phyloP scores from a whole-genome alignment of 2,113 vertebrate genomes.

The Gobius niger region DNA sequence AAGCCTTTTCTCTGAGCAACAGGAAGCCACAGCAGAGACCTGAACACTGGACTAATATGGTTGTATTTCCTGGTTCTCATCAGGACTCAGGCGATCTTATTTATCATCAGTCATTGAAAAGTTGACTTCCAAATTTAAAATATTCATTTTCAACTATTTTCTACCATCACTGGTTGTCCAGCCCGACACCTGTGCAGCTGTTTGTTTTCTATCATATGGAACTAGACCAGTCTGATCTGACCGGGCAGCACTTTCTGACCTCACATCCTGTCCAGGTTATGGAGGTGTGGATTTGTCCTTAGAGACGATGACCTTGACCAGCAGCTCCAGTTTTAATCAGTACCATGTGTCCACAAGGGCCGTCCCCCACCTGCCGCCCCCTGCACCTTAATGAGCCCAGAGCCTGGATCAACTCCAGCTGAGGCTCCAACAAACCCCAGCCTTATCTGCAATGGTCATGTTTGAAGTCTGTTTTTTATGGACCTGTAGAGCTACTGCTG shows the following conservation, averaged over 20 bases:
- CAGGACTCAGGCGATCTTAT: too few relatives aligned
- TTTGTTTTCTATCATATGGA: constrained; percentile 42
- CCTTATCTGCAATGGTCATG: neutral
- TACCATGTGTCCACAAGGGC: constrained; percentile 33
- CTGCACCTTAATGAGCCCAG: constrained; percentile 49
- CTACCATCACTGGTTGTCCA: neutral
- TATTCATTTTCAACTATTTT: too few relatives aligned
- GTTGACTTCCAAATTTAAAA: too few relatives aligned
- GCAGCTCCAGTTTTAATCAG: constrained; percentile 64
- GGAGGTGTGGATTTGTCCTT: constrained; percentile 38
- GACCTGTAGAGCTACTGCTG: too few relatives aligned
- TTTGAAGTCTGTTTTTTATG: too few relatives aligned
- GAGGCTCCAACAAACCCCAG: neutral
- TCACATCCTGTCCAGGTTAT: constrained; percentile 37
- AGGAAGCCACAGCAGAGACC: too few relatives aligned
- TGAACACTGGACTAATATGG: too few relatives aligned
- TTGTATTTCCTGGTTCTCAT: too few relatives aligned
- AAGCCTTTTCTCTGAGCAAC: too few relatives aligned
- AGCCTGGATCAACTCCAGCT: constrained; percentile 7
- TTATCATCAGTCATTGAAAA: too few relatives aligned
- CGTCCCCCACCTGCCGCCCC: constrained; percentile 18
- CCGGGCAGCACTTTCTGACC: constrained; percentile 38
- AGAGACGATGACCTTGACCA: constrained; percentile 56
- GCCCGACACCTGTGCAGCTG: neutral
- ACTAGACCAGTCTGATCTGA: constrained; percentile 26